A percentile compares a stretch with the other conserved stretches of the same genome.
Conservation (phyloP, 2,888 invertebrate genomes). For the Imbricaverruca yamaguchii region DNA sequence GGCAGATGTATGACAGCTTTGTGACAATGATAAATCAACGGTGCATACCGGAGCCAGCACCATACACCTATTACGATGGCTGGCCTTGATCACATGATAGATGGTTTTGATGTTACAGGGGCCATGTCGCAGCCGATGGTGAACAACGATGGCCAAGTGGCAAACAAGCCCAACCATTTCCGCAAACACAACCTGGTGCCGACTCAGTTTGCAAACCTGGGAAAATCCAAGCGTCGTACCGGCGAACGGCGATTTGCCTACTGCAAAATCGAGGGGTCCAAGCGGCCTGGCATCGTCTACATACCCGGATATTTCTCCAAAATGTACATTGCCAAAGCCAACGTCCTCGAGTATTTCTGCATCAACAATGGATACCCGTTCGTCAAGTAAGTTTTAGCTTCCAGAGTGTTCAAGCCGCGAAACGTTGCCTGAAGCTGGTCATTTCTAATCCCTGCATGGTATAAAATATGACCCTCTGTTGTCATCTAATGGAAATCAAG, state of each 20-base stretch:
- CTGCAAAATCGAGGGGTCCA: neutral
- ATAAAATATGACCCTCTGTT: too few relatives aligned
- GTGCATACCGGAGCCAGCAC: too few relatives aligned
- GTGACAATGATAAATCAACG: too few relatives aligned
- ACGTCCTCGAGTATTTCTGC: neutral
- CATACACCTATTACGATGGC: too few relatives aligned
- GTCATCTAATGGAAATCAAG: too few relatives aligned
- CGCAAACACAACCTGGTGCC: neutral
- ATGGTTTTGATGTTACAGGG: too few relatives aligned
- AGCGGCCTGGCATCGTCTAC: neutral
- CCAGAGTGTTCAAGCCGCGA: neutral
- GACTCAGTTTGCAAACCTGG: neutral
- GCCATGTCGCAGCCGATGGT: neutral
- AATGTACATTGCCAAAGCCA: conserved; percentile 1
- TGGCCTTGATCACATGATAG: too few relatives aligned
- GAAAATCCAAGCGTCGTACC: neutral
- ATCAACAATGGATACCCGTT: neutral
- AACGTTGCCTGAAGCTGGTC: too few relatives aligned
- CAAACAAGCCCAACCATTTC: neutral
- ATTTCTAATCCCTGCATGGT: too few relatives aligned
- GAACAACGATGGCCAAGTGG: neutral
- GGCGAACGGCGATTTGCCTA: neutral
- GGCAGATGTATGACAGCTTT: too few relatives aligned
- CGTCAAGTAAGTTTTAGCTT: neutral
- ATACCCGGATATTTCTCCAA: neutral